Conservation (phyloP, 2,888 invertebrate genomes). For the Acleris sparsana region DNA sequence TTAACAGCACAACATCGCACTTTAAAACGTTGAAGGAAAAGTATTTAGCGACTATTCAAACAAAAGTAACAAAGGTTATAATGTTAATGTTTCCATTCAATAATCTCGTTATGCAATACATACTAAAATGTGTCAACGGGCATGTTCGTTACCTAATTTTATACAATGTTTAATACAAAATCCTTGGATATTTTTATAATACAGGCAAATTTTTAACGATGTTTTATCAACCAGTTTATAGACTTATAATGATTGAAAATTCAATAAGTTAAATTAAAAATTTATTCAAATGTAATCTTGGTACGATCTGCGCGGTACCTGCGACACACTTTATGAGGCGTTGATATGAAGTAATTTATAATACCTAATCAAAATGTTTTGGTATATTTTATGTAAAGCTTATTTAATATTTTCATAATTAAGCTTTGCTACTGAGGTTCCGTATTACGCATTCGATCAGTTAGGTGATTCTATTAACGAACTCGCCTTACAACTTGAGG, state of each 20-base stretch:
- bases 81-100: not conserved
- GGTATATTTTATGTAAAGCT: constrained; percentile 14
- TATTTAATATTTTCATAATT: constrained; percentile 17
- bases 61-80: constrained; percentile 3
- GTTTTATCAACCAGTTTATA: constrained; percentile 27
- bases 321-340: too few species aligned
- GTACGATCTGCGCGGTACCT: constrained; percentile 24
- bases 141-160: constrained; percentile 6
- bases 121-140: not conserved
- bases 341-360: not conserved
- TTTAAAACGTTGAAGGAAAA: constrained; percentile 27
- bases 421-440: constrained; percentile 12
- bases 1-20: not conserved
- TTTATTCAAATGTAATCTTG: constrained; percentile 41
- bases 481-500: too few species aligned
- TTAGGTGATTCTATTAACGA: too few species aligned
- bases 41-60: constrained; percentile 7
- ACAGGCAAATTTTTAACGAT: constrained; percentile 17
- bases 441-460: constrained; percentile 12
- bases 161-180: constrained; percentile 10
- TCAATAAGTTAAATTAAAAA: constrained; percentile 41
- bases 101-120: constrained; percentile 3
- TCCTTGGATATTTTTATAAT: constrained; percentile 28
- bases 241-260: constrained; percentile 41
- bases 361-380: constrained; percentile 25